phyloP scores from a whole-genome alignment of 2,888 invertebrate species.

The Euspilapteryx auroguttella region DNA sequence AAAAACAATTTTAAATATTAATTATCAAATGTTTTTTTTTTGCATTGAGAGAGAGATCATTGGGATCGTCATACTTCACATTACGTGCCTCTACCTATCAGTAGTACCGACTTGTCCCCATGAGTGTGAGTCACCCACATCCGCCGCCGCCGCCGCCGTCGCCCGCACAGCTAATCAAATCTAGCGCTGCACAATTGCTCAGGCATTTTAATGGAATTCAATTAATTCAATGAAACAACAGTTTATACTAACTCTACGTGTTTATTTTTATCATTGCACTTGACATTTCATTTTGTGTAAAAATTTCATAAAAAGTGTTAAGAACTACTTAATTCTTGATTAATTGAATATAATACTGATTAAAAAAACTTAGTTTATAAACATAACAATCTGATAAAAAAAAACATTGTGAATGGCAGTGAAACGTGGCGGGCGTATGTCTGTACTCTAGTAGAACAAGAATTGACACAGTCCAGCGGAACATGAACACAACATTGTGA shows the following conservation, averaged over 20 bases:
- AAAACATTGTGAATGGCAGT: too few relatives aligned
- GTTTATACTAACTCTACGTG: constrained; percentile 33
- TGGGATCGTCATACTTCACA: too few relatives aligned
- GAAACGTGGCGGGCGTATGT: too few relatives aligned
- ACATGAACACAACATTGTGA: constrained; percentile 47
- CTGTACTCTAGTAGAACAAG: constrained; percentile 66
- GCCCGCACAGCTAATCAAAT: constrained; percentile 25
- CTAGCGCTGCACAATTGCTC: constrained; percentile 36
- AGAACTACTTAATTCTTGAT: too few relatives aligned
- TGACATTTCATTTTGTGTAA: constrained; percentile 23
- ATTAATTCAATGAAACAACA: constrained; percentile 52
- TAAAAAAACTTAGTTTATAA: constrained; percentile 11
- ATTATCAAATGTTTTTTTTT: too few relatives aligned
- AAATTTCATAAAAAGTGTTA: constrained; percentile 41
- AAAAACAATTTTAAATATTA: constrained; percentile 55
- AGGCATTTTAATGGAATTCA: constrained; percentile 51
- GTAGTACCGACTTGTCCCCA: too few relatives aligned
- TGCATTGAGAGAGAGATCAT: too few relatives aligned
- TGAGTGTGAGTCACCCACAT: too few relatives aligned
- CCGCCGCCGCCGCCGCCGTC: too few relatives aligned
- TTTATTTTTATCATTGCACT: constrained; percentile 42
- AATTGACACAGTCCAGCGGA: constrained; percentile 66
- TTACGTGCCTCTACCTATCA: too few relatives aligned
- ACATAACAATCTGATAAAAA: constrained; percentile 22
- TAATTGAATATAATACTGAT: constrained; percentile 16